Base-by-base conservation (phyloP, 2,888 invertebrate species). In the Yponomeuta evonymella region DNA sequence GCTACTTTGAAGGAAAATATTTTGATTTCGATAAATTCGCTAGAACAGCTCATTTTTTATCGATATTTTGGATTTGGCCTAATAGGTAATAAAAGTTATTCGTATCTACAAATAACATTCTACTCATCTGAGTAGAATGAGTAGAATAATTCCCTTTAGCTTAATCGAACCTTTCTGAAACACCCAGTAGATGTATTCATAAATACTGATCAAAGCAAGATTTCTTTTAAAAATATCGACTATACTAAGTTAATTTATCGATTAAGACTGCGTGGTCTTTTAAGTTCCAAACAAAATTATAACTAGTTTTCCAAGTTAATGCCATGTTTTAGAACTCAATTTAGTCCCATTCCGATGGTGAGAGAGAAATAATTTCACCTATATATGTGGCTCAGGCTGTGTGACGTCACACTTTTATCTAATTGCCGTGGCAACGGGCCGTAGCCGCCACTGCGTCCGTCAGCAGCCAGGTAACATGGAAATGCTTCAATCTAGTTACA, bases 391-490 rank as follows among this genome's bases (percentile, higher is more conserved):
- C 51, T 9, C 51, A 58, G 51, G 29, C 36, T n/a, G 67, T 30
- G 83, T 79, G 88, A 84, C 86, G 85, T 87, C 83, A 87, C 84
- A 83, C 83, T 87, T 86, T 87, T 83, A 85, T 83, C 84, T 86
- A 88, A 89, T 89, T 89, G 88, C 82, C 86, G 83, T 81, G 74
- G 67, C 66, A 33, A 15, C 48, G 51, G 48, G 23, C 51, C 51
- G 51, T 12, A 58, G 48, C 15, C 67, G 51, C 48, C 64, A 29
- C 30, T 11, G 30, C 30, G 67, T 48, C 43, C 68, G 43, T 51
- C 12, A 29, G 70, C 66, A 65, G 30, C 15, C 67, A 62, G 70
- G 51, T 70, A 63, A 70, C 72, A 72, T 51, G 70, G 70, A 69
- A 71, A 70, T 64, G 71, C 71, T 71, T 70, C 70, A 82, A 85